These are phyloP conservation scores for Coenobita brevimanus DNA, from an alignment of 1,140 invertebrate genomes.

Conservation along the genomic window DNA sequence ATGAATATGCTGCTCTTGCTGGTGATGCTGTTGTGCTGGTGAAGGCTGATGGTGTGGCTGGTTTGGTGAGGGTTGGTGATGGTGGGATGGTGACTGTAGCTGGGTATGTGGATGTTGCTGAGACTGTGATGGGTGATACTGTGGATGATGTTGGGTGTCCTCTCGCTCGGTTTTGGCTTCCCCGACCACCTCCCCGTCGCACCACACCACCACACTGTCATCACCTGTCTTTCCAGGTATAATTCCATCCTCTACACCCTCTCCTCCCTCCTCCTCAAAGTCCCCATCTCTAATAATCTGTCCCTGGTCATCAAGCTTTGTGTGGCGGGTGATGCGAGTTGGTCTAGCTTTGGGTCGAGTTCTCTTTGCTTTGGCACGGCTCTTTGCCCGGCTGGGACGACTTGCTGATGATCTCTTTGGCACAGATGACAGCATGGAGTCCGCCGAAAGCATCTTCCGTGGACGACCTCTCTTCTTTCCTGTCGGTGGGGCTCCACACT, in stretches of 20 bases:
- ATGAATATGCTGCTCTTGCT: too few relatives aligned
- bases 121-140: too few relatives aligned
- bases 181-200: too few relatives aligned
- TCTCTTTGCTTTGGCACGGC: slow-evolving; percentile 17
- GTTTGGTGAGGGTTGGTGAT: too few relatives aligned
- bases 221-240: neutral
- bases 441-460: slow-evolving; percentile 49
- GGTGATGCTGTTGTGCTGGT: too few relatives aligned
- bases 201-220: neutral
- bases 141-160: too few relatives aligned
- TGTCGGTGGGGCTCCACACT: slow-evolving; percentile 65
- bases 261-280: neutral
- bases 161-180: too few relatives aligned
- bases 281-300: slow-evolving; percentile 35
- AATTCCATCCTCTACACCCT: slow-evolving; percentile 6
- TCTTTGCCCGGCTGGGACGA: slow-evolving; percentile 7
- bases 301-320: slow-evolving; percentile 52
- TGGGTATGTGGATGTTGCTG: too few relatives aligned
- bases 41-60: too few relatives aligned
- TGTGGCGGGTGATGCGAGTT: slow-evolving; percentile 45
- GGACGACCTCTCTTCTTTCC: slow-evolving; percentile 61
- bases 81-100: too few relatives aligned
- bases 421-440: slow-evolving; percentile 45
- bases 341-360: slow-evolving; percentile 30
- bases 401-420: slow-evolving; percentile 38